phyloP scores from a whole-genome alignment of 2,888 invertebrate species.

The Leistus spinibarbis region DNA sequence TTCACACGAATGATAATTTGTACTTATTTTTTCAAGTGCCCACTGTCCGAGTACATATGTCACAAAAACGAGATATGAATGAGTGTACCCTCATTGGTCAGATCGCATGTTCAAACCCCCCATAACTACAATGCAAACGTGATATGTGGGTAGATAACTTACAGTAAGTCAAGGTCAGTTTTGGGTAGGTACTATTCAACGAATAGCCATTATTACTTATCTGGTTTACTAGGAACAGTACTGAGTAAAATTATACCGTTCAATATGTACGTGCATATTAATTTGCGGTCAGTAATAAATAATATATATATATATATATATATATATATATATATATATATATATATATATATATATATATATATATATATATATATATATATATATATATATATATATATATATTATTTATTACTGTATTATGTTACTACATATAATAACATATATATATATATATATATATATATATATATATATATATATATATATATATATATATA shows the following conservation, averaged over 20 bases:
- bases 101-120: constrained; percentile 9
- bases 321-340: neutral
- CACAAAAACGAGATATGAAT: neutral
- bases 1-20: neutral
- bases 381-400: no score
- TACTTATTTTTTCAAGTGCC: neutral
- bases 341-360: neutral
- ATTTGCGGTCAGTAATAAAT: neutral
- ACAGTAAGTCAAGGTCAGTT: constrained; percentile 20
- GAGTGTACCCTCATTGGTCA: neutral
- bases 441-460: neutral
- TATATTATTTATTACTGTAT: neutral
- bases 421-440: neutral
- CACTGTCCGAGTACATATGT: no score
- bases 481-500: neutral
- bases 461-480: neutral
- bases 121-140: neutral
- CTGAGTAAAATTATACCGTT: constrained; percentile 9
- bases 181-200: neutral
- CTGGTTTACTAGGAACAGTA: constrained; percentile 2
- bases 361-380: no score
- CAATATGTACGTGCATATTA: neutral
- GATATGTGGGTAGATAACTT: constrained; percentile 23
- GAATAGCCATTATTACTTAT: constrained; percentile 1
- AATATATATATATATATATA: neutral